Evolutionary conservation across 2,797 vertebrate genomes (phyloP).

Genomic region (Centroberyx gerrardi): DNA sequence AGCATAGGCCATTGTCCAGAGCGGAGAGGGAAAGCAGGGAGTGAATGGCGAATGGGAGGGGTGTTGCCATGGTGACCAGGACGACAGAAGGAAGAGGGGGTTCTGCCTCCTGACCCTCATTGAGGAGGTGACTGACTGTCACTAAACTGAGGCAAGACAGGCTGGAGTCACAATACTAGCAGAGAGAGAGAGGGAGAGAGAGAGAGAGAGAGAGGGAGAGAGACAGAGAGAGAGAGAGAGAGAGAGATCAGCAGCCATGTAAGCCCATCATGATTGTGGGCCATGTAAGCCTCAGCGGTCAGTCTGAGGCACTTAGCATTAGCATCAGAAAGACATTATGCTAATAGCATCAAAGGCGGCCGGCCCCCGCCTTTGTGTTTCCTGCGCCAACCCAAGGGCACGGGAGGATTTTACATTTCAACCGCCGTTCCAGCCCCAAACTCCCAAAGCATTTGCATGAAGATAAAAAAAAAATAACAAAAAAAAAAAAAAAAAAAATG

Average conservation of each 20-base stretch:
- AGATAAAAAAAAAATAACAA: constrained; percentile 22
- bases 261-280: constrained; percentile 43
- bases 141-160: constrained; percentile 55
- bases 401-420: constrained; percentile 65
- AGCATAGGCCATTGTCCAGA: constrained; percentile 82
- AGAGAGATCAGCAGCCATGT: constrained; percentile 43
- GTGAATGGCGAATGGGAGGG: constrained; percentile 64
- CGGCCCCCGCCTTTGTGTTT: constrained; percentile 64
- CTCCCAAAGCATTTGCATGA: constrained; percentile 45
- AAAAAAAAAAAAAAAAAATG: constrained; percentile 19
- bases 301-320: constrained; percentile 77
- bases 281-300: constrained; percentile 53
- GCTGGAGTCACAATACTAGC: constrained; percentile 34
- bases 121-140: constrained; percentile 73
- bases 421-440: constrained; percentile 26
- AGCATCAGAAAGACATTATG: constrained; percentile 86
- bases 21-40: constrained; percentile 43
- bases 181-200: constrained; percentile 14
- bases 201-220: constrained; percentile 6
- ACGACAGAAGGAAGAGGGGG: constrained; percentile 84
- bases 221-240: constrained; percentile 26
- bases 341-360: constrained; percentile 80
- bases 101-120: constrained; percentile 80
- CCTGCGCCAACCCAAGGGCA: constrained; percentile 62
- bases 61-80: constrained; percentile 85